Percentiles rank a stretch among this genome's conserved stretches.
Conservation (phyloP, 2,113 vertebrate species). For the Callospermophilus lateralis region DNA sequence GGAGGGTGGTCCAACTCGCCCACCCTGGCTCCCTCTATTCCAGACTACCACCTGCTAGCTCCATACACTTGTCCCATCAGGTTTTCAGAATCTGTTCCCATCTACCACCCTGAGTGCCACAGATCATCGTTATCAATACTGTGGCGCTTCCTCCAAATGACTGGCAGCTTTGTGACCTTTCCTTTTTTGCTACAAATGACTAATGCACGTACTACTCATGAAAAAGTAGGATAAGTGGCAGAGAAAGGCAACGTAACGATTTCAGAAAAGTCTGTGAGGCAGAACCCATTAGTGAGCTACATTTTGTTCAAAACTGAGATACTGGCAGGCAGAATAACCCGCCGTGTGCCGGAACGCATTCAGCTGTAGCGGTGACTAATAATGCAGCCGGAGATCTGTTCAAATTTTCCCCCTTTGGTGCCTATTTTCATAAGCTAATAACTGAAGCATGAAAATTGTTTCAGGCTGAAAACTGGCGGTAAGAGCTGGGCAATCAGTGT, state of each 20-base stretch:
- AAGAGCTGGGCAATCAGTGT: conserved; percentile 63
- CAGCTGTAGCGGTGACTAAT: conserved; percentile 80
- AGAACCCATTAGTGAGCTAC: conserved; percentile 73
- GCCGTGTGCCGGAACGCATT: conserved; percentile 72
- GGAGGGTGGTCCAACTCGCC: rapidly evolving
- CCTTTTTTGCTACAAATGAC: conserved; percentile 39
- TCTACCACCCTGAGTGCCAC: not conserved
- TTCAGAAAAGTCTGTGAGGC: conserved; percentile 73
- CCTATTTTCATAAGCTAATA: conserved; percentile 82
- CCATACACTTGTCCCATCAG: not conserved
- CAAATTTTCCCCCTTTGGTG: conserved; percentile 70
- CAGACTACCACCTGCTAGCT: not conserved
- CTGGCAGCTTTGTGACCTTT: conserved; percentile 29
- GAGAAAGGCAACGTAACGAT: conserved; percentile 58
- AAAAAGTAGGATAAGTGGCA: conserved; percentile 58
- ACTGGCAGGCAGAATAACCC: conserved; percentile 54
- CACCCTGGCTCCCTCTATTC: rapidly evolving
- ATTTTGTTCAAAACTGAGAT: conserved; percentile 72
- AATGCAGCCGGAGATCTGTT: conserved; percentile 71
- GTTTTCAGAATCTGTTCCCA: not conserved
- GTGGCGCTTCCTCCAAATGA: not conserved
- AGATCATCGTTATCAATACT: not conserved
- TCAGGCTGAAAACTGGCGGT: conserved; percentile 70
- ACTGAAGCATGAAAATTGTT: conserved; percentile 83
- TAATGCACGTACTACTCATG: not conserved